phyloP scores from a whole-genome alignment of 2,797 vertebrate genomes.

The Micrastur ruficollis region DNA sequence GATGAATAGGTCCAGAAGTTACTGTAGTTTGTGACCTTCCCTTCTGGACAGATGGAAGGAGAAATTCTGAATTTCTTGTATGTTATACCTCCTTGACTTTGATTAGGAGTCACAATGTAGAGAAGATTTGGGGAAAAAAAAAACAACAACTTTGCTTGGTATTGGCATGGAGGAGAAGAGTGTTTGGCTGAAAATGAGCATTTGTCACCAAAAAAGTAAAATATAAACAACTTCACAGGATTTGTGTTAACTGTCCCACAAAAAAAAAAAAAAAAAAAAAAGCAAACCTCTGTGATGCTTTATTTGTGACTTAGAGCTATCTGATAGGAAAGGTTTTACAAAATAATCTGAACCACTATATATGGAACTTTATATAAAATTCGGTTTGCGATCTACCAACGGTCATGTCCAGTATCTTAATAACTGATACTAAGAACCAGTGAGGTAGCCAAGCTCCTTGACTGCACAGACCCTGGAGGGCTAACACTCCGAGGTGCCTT shows the following conservation, averaged over 20 bases:
- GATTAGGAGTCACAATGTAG: background rate
- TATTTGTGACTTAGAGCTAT: background rate
- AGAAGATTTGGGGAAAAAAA: background rate
- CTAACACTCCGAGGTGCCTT: background rate
- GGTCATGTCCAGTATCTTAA: background rate
- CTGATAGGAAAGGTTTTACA: background rate
- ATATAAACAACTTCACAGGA: background rate
- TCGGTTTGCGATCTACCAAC: background rate
- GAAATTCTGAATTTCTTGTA: conserved; percentile 47
- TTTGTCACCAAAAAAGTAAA: background rate
- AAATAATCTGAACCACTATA: background rate
- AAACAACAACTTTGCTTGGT: background rate
- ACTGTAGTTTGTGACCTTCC: conserved; percentile 59
- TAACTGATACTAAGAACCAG: background rate
- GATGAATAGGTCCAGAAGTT: conserved; percentile 63
- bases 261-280: background rate
- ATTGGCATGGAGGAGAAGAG: background rate
- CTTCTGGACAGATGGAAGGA: conserved; percentile 43
- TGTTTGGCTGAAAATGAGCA: background rate
- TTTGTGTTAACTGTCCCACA: background rate
- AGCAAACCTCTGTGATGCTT: background rate
- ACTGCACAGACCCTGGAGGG: background rate
- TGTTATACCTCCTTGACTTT: conserved; percentile 4
- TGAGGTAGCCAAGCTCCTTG: background rate
- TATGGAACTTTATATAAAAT: background rate